Evolutionary conservation across 2,797 vertebrate species (phyloP), one percentile per base, ranked within the genome.

Genomic region (Peromyscus aztecus): DNA sequence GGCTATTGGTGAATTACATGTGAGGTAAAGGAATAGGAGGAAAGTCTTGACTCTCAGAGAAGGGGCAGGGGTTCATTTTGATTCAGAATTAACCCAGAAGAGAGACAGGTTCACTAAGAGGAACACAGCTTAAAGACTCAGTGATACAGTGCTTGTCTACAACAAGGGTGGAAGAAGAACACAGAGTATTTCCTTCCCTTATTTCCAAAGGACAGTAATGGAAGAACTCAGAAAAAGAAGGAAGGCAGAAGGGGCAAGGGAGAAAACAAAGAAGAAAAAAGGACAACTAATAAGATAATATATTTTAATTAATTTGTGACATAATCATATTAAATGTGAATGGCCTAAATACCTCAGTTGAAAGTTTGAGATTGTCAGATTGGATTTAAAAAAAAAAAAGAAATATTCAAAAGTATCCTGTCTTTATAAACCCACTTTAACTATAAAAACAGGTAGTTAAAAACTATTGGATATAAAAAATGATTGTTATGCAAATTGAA

Each of bases 331-430:
- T 96, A 89, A 90, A 40, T 75, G 7, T 89, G 83, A 90, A 37
- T 89, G 61, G 49, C 82, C 31, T 92, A 88, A 81, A 69, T 34
- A 90, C 2, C 57, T 24, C 17, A 90, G 6, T 94, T 96, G 92
- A 90, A 93, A 92, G 59, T 80, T 24, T 31, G 52, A 88, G 82
- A 91, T 83, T 82, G n/a, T 77, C 69, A 94, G 49, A 81, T 93
- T 89, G 55, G 46, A 89, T 61, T 21, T 49, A 90, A 46, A 88
- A 14, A 2, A 65, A 90, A 46, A 27, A 19, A 93, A 81, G 14
- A 3, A 67, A 89, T 37, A 81, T 37, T 11, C 65, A 92, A 86
- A 40, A 91, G 23, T 40, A 13, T 9, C 52, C 43, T 93, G 17
- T 84, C 10, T 80, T 37, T 88, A 31, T n/a, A 67, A 92, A n/a